phyloP scores from a whole-genome alignment of 1,140 invertebrate genomes.

The Anastatus disparis region DNA sequence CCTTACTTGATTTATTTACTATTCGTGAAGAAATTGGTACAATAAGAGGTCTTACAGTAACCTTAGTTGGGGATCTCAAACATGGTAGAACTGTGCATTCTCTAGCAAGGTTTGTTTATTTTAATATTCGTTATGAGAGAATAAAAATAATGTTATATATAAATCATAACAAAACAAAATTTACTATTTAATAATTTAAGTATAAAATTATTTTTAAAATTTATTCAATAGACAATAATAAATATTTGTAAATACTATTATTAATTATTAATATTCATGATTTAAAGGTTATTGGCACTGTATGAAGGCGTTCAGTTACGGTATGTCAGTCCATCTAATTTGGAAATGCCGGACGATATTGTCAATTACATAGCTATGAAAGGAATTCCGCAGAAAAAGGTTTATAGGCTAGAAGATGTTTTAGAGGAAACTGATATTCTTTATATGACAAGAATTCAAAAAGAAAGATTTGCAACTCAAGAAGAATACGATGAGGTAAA shows the following conservation, averaged over 20 bases:
- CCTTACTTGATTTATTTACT: constrained; percentile 96
- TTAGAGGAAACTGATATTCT: constrained; percentile 94
- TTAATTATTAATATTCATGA: constrained; percentile 11
- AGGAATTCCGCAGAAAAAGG: constrained; percentile 83
- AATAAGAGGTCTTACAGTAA: constrained; percentile 94
- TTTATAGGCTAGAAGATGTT: constrained; percentile 81
- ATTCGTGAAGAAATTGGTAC: constrained; percentile 99
- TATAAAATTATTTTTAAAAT: no score
- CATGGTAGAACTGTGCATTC: constrained; percentile 99
- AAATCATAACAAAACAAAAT: no score
- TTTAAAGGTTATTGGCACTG: constrained; percentile 78
- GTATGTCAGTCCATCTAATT: constrained; percentile 87
- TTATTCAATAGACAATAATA: no score
- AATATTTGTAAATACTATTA: constrained; percentile 1
- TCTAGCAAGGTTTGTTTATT: constrained; percentile 86
- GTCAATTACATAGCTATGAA: constrained; percentile 80
- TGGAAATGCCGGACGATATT: constrained; percentile 93
- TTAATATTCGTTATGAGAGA: no score
- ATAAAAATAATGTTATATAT: no score
- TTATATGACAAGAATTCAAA: constrained; percentile 98
- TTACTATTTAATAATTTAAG: no score
- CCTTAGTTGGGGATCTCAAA: constrained; percentile 95
- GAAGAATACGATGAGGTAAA: constrained; percentile 89
- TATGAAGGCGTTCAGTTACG: constrained; percentile 86
- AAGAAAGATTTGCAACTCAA: constrained; percentile 86